Percentiles rank a stretch among this genome's conserved stretches.
Evolutionary conservation across 2,113 vertebrate genomes (phyloP).

Genomic region (Lamprotornis superbus): DNA sequence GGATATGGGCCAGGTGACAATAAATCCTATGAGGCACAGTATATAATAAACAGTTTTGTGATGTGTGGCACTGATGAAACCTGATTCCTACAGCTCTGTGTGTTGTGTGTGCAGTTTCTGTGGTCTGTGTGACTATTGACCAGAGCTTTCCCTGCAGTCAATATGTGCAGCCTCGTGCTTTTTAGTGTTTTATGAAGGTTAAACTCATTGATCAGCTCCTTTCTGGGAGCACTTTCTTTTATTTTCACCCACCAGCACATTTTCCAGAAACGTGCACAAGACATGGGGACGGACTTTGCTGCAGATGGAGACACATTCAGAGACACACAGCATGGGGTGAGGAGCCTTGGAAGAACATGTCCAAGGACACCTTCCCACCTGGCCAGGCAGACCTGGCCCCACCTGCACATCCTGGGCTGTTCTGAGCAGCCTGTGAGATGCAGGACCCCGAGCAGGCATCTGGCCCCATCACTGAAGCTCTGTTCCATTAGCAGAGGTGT

Average conservation of each 20-base stretch:
- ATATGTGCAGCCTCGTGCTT: background rate
- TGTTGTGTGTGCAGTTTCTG: background rate
- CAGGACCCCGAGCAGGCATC: background rate
- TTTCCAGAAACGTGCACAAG: background rate
- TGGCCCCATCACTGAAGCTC: background rate
- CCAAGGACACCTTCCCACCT: background rate
- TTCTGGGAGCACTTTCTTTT: background rate
- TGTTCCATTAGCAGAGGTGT: background rate
- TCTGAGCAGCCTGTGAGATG: background rate
- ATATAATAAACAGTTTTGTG: background rate
- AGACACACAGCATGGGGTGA: background rate
- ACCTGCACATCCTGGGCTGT: fast-evolving
- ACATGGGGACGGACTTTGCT: fast-evolving
- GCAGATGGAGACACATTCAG: fast-evolving
- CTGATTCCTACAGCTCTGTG: background rate
- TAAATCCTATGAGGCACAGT: background rate
- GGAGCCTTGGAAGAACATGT: background rate
- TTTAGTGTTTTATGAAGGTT: background rate
- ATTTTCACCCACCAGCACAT: background rate
- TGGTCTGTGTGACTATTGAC: background rate
- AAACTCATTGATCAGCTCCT: background rate
- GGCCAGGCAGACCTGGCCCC: background rate
- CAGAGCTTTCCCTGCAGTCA: background rate
- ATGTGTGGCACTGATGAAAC: background rate
- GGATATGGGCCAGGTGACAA: background rate